Percentiles rank a stretch among this genome's conserved stretches.
phyloP scores from a whole-genome alignment of 2,797 vertebrate genomes.

The Poecilia picta region DNA sequence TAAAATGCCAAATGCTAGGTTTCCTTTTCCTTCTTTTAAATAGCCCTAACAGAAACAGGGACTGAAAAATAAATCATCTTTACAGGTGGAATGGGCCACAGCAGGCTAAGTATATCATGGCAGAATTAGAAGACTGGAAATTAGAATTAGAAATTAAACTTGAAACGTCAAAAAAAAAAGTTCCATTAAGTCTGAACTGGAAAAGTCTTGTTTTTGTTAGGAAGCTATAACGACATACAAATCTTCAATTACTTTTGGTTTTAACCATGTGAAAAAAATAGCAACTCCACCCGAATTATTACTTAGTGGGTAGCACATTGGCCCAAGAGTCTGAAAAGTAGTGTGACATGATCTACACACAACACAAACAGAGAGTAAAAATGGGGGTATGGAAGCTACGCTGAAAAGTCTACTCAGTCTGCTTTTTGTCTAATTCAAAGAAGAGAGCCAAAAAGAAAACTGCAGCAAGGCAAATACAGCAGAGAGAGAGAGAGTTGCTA shows the following conservation, averaged over 20 bases:
- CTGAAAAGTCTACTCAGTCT: not conserved
- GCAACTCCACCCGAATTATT: not conserved
- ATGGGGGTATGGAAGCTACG: not conserved
- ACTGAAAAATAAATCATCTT: not conserved
- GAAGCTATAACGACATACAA: no score
- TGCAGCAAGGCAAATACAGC: no score
- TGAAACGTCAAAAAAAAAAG: not conserved
- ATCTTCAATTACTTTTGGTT: no score
- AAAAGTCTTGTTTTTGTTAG: no score
- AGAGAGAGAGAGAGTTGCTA: not conserved
- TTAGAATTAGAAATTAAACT: no score
- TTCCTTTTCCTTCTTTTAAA: not conserved
- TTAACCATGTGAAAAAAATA: no score
- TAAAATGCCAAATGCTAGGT: not conserved
- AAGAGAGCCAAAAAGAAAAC: not conserved
- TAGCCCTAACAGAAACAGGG: not conserved
- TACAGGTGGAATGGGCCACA: not conserved
- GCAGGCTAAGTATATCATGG: not conserved
- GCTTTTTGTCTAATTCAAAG: not conserved
- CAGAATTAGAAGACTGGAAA: not conserved
- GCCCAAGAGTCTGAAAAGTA: not conserved
- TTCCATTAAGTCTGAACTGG: no score
- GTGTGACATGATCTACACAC: not conserved
- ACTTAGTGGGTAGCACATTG: no score
- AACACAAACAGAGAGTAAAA: not conserved